These are phyloP conservation scores for Margarornis squamiger DNA, from an alignment of 2,797 vertebrate species.

Conservation along the genomic window DNA sequence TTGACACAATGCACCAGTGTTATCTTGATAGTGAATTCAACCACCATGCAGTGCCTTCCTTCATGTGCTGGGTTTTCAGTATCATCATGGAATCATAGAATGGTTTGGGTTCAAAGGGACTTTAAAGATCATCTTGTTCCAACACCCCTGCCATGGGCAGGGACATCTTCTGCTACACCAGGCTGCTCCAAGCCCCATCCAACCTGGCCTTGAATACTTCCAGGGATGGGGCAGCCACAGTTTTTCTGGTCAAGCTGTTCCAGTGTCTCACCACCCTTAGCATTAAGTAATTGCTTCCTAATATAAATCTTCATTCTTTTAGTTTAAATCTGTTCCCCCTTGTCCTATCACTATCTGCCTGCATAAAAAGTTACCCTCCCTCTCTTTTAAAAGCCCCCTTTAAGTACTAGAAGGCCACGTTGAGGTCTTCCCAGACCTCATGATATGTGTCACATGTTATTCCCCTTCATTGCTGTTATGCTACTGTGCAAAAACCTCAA, in stretches of 20 bases:
- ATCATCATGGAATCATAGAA: background rate
- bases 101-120: background rate
- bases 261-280: background rate
- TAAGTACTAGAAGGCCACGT: background rate
- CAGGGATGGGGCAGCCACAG: background rate
- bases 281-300: background rate
- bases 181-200: background rate
- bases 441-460: accelerated
- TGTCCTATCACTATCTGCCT: background rate
- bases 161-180: background rate
- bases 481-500: background rate
- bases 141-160: background rate
- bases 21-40: background rate
- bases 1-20: background rate
- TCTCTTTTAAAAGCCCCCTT: background rate
- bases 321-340: background rate
- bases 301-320: background rate
- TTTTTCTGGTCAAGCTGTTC: background rate
- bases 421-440: background rate
- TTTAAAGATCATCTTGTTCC: background rate
- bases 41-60: background rate
- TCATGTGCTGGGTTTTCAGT: background rate
- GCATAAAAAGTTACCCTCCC: background rate
- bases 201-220: background rate
- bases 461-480: background rate